Evolutionary conservation across 2,113 vertebrate species (phyloP).

Genomic region (Amphiprion ocellaris): DNA sequence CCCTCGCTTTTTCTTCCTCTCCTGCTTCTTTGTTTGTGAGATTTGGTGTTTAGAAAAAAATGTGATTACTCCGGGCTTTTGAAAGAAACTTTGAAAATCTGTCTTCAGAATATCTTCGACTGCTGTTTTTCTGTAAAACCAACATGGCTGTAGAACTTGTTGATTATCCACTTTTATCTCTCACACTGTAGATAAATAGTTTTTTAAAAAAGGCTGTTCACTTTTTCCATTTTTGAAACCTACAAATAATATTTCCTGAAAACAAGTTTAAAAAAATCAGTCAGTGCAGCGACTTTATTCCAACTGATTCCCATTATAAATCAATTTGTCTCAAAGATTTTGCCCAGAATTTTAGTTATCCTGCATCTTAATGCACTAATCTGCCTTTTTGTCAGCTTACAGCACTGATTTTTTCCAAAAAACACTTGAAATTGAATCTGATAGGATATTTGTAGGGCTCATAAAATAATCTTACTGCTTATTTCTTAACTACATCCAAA

Average conservation of each 20-base stretch:
- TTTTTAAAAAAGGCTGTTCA: background rate
- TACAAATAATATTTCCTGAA: background rate
- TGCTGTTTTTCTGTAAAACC: constrained; percentile 25
- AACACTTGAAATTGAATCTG: background rate
- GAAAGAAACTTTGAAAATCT: constrained; percentile 58
- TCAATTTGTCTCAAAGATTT: background rate
- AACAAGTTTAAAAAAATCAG: no score
- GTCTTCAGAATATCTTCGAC: constrained; percentile 22
- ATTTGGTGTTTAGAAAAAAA: constrained; percentile 60
- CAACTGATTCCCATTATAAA: background rate
- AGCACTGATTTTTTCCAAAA: background rate
- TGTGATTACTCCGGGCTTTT: constrained; percentile 56
- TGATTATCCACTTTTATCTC: constrained; percentile 35
- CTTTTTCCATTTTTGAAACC: background rate
- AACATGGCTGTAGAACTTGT: constrained; percentile 31
- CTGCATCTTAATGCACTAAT: background rate
- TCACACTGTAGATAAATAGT: background rate
- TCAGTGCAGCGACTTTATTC: background rate
- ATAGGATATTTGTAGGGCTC: background rate
- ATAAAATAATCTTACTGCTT: background rate
- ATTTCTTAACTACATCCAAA: background rate
- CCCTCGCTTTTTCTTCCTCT: constrained; percentile 53
- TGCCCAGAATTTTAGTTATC: background rate
- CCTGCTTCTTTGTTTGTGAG: constrained; percentile 67
- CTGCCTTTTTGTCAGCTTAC: background rate